A percentile compares a stretch with the other conserved stretches of the same genome.
These are phyloP conservation scores for Stigmatopora argus DNA, from an alignment of 2,113 vertebrate genomes.

Conservation along the genomic window DNA sequence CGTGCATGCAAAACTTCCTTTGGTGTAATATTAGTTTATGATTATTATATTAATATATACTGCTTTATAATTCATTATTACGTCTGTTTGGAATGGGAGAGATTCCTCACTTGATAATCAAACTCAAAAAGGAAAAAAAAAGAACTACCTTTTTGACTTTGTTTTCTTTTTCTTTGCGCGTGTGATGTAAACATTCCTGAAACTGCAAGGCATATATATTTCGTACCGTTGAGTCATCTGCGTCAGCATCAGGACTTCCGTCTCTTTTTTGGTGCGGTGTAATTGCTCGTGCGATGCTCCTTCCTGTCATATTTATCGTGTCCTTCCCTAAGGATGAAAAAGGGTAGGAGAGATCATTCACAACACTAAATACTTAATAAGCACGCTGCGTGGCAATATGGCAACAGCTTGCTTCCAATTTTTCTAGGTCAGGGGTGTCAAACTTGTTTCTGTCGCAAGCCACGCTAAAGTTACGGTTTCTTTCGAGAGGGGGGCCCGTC, in stretches of 20 bases:
- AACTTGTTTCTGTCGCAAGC: constrained; percentile 47
- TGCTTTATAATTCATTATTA: no score
- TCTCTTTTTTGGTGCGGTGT: constrained; percentile 69
- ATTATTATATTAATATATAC: no score
- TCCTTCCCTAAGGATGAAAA: constrained; percentile 78
- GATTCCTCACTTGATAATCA: no score
- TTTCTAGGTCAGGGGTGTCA: constrained; percentile 53
- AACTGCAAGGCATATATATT: constrained; percentile 26
- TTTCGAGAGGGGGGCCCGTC: no score
- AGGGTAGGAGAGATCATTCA: constrained; percentile 56
- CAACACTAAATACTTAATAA: constrained; percentile 63
- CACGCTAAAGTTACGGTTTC: neutral
- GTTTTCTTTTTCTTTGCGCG: neutral
- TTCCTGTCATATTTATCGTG: constrained; percentile 87
- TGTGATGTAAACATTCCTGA: constrained; percentile 15
- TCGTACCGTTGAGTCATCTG: constrained; percentile 9
- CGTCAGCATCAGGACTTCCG: constrained; percentile 53
- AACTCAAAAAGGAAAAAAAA: no score
- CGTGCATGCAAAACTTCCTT: no score
- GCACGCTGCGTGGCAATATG: constrained; percentile 56
- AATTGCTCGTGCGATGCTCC: constrained; percentile 81
- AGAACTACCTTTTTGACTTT: no score
- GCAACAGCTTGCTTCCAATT: constrained; percentile 30
- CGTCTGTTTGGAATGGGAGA: no score
- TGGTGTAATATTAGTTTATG: no score